Percentiles rank a stretch among this genome's conserved stretches.
Evolutionary conservation across 2,888 invertebrate genomes (phyloP).

Genomic region (Eristalis tenax): DNA sequence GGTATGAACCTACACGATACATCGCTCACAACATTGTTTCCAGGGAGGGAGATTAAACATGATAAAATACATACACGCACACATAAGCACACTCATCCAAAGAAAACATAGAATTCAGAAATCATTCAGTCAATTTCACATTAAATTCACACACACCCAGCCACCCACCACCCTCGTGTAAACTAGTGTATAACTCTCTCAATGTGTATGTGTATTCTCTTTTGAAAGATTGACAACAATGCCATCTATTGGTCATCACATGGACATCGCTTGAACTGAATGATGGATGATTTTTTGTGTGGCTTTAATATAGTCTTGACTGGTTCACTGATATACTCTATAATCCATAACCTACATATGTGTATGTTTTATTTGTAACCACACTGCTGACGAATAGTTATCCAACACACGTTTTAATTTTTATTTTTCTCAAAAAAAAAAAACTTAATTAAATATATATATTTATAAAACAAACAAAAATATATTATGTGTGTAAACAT

Average conservation of each 20-base stretch:
- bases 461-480: background rate
- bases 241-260: constrained; percentile 71
- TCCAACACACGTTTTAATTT: constrained; percentile 52
- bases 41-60: background rate
- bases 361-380: constrained; percentile 47
- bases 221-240: constrained; percentile 70
- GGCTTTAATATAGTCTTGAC: constrained; percentile 65
- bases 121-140: constrained; percentile 59
- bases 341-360: constrained; percentile 35
- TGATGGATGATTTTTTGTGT: constrained; percentile 70
- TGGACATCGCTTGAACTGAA: constrained; percentile 70
- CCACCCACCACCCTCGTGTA: background rate
- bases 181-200: constrained; percentile 20
- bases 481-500: constrained; percentile 22
- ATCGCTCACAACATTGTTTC: background rate
- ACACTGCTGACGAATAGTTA: constrained; percentile 67
- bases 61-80: constrained; percentile 47
- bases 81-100: background rate
- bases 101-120: constrained; percentile 31
- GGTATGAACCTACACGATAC: background rate
- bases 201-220: constrained; percentile 60
- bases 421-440: background rate
- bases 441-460: background rate
- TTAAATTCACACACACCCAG: background rate
- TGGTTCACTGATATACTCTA: constrained; percentile 41